Evolutionary conservation across 2,113 vertebrate species (phyloP), one percentile per base, ranked within the genome.

Genomic region (Marmota monax): DNA sequence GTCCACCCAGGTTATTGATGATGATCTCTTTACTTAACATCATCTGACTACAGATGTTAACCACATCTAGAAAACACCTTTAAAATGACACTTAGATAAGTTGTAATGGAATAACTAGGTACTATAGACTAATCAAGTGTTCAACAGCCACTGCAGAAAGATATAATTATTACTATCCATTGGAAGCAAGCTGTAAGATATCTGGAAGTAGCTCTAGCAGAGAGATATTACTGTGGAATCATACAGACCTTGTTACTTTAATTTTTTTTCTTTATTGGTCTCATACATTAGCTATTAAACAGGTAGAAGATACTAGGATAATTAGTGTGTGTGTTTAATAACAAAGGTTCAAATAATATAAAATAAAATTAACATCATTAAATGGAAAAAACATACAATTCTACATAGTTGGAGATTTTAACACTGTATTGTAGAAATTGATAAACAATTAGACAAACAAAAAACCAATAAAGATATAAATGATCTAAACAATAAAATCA

Each of bases 141-240:
- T n/a, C 61, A 56, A 67, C 29, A 85, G 79, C 25, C 51, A 39
- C 72, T 42, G 72, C 13, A 77, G 48, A 22, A 4, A 12, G 6
- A 51, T 77, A 67, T 9, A 48, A 14, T 92, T 76, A 77, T 67
- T 80, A 25, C 42, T 77, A 56, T 88, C 29, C n/a, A 45, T 25
- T 88, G 48, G 42, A 96, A 92, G 42, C 69, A 83, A 83, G n/a
- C 67, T 63, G 67, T 85, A 70, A 84, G 53, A 69, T 90, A 69
- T 42, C 39, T 91, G 42, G 14, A 90, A 92, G 20, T 48, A 95
- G 45, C 23, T n/a, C 8, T 82, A 69, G 23, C 25, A 90, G 85
- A 95, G 65, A 42, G 42, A 86, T 74, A 1, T 72, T 69, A n/a
- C 27, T n/a, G 2, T 56, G 29, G 7, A 22, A 34, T 82, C 45